Evolutionary conservation across 2,113 vertebrate species (phyloP).

Genomic region (Meleagris gallopavo): DNA sequence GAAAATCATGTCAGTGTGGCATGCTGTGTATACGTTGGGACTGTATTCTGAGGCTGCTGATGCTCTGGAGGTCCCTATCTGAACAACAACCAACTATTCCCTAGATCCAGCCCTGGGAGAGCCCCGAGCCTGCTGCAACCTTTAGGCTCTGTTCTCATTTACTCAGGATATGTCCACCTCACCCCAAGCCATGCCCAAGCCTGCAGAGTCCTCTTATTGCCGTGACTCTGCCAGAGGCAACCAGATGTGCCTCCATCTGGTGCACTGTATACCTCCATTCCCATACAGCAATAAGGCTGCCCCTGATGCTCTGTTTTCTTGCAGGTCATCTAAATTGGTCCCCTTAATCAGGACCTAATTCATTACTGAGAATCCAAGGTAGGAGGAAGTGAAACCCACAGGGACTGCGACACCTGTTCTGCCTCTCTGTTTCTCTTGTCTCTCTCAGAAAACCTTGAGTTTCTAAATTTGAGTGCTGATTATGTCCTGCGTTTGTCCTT

Average conservation of each 20-base stretch:
- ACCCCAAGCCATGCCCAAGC: background rate
- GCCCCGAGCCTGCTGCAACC: background rate
- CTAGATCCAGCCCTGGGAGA: background rate
- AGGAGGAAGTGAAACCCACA: constrained; percentile 19
- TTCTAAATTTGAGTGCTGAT: constrained; percentile 60
- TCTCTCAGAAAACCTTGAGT: constrained; percentile 51
- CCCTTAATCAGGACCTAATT: background rate
- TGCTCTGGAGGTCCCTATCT: background rate
- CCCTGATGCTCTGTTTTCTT: background rate
- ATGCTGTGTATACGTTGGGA: background rate
- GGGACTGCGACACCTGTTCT: constrained; percentile 33
- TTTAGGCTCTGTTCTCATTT: background rate
- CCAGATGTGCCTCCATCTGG: accelerated
- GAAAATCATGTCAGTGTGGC: background rate
- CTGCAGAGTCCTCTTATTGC: background rate
- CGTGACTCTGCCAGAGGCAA: background rate
- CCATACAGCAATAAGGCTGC: background rate
- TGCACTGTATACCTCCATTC: background rate
- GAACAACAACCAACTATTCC: background rate
- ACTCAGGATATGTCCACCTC: background rate
- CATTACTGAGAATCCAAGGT: background rate
- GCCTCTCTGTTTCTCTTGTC: background rate
- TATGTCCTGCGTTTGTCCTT: background rate
- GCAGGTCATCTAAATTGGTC: background rate
- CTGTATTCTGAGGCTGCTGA: background rate